Evolutionary conservation across 2,797 vertebrate genomes (phyloP).

Genomic region (Hoplostethus mediterraneus): DNA sequence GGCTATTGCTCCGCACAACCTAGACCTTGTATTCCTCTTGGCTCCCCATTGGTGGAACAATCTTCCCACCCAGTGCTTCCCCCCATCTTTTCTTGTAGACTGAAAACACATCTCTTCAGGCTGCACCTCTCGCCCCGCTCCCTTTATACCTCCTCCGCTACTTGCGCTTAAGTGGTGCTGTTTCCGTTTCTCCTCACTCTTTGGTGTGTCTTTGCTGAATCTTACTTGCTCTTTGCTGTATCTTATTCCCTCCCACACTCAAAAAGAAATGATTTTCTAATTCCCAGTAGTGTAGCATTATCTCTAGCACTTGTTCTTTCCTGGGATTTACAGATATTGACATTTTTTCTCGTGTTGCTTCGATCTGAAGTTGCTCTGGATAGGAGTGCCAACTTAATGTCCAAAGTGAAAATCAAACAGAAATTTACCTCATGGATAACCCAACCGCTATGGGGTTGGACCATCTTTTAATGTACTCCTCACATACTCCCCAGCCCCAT

Average conservation of each 20-base stretch:
- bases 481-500: not conserved
- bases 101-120: conserved; percentile 45
- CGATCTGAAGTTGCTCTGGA: too few species aligned
- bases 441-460: not conserved
- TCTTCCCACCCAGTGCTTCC: conserved; percentile 22
- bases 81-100: conserved; percentile 36
- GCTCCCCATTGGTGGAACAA: conserved; percentile 15
- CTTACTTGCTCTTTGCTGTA: conserved; percentile 18
- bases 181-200: conserved; percentile 10
- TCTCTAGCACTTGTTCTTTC: conserved; percentile 18
- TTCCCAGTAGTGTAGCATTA: conserved; percentile 7
- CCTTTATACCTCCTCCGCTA: conserved; percentile 1
- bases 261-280: conserved; percentile 21
- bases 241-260: conserved; percentile 45
- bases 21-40: conserved; percentile 23
- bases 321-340: conserved; percentile 19
- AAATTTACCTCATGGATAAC: conserved; percentile 23
- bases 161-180: conserved; percentile 10
- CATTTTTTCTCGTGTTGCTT: too few species aligned
- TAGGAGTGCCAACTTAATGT: too few species aligned
- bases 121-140: conserved; percentile 30
- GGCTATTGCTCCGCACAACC: not conserved
- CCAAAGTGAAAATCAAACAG: conserved; percentile 16
- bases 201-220: conserved; percentile 4
- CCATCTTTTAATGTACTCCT: not conserved